Evolutionary conservation across 2,888 invertebrate genomes (phyloP).

Genomic region (Himalopsyche japonica): DNA sequence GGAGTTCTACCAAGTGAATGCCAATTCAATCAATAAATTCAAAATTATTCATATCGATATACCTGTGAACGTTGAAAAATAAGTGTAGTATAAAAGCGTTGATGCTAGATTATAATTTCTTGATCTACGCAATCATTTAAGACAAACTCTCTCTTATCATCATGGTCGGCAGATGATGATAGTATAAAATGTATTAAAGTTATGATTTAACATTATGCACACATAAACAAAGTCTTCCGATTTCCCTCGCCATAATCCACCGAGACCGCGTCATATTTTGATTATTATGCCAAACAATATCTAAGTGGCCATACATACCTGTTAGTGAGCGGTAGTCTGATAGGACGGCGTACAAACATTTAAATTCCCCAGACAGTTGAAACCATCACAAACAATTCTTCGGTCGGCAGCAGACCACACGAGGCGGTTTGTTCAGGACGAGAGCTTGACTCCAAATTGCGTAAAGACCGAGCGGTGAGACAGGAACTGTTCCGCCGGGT

Average conservation of each 20-base stretch:
- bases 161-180: too few relatives aligned
- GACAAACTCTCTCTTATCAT: too few relatives aligned
- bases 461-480: constrained; percentile 31
- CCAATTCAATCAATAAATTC: too few relatives aligned
- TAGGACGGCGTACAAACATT: not conserved
- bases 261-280: not conserved
- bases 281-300: not conserved
- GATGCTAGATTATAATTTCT: too few relatives aligned
- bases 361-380: not conserved
- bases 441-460: constrained; percentile 25
- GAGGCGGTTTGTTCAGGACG: constrained; percentile 17
- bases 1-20: too few relatives aligned
- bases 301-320: not conserved
- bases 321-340: not conserved
- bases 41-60: too few relatives aligned
- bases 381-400: constrained; percentile 10
- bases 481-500: not conserved
- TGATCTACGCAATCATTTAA: too few relatives aligned
- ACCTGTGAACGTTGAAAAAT: too few relatives aligned
- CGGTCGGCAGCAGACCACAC: constrained; percentile 4
- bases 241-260: not conserved
- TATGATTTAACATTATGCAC: not conserved
- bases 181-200: too few relatives aligned
- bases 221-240: not conserved
- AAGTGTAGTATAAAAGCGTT: too few relatives aligned